phyloP scores from a whole-genome alignment of 2,888 invertebrate genomes.

The Harmothoe impar region DNA sequence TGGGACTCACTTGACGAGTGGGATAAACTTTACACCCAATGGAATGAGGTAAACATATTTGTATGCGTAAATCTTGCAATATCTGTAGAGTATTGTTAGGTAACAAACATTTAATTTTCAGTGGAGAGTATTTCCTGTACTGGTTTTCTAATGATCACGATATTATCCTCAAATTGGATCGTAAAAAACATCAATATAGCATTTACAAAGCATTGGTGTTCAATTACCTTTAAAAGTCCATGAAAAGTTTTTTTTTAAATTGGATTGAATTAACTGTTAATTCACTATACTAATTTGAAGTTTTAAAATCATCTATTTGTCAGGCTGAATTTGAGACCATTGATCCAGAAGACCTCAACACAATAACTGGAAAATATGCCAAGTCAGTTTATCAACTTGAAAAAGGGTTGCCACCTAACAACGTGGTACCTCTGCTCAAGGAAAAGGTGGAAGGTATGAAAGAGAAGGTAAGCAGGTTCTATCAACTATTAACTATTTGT shows the following conservation, averaged over 20 bases:
- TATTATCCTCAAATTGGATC: too few relatives aligned
- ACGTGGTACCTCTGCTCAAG: conserved; percentile 90
- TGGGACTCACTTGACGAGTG: conserved; percentile 92
- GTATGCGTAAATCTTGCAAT: not conserved
- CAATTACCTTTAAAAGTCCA: conserved; percentile 16
- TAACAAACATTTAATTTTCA: too few relatives aligned
- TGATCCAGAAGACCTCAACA: conserved; percentile 89
- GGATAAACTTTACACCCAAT: conserved; percentile 87
- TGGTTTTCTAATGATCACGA: too few relatives aligned
- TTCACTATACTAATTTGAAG: not conserved
- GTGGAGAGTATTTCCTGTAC: not conserved
- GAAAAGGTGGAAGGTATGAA: conserved; percentile 91
- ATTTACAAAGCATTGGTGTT: not conserved
- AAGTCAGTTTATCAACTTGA: conserved; percentile 91
- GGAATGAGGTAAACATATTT: conserved; percentile 85
- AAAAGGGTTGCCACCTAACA: conserved; percentile 92
- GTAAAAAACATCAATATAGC: not conserved
- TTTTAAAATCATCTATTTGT: not conserved
- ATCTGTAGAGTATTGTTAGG: too few relatives aligned
- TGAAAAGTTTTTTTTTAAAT: not conserved
- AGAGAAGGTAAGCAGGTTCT: conserved; percentile 87
- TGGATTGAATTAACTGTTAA: too few relatives aligned
- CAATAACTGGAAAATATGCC: conserved; percentile 87
- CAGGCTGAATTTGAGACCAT: conserved; percentile 84
- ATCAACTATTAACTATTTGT: not conserved